These are phyloP conservation scores for Neolamprologus cancellatus DNA, from an alignment of 2,113 vertebrate species.

Conservation along the genomic window DNA sequence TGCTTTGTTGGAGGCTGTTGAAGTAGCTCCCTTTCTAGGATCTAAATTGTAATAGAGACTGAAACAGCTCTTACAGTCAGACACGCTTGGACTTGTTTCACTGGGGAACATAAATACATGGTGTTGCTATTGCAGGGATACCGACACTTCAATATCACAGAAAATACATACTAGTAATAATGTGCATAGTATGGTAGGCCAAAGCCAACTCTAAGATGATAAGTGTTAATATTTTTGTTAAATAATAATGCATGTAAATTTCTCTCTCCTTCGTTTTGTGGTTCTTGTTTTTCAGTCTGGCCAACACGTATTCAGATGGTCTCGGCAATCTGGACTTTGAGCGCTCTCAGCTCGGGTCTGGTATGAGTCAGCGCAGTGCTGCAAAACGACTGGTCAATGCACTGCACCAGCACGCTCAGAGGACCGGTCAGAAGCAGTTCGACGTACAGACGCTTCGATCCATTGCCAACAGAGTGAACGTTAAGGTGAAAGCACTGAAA, in stretches of 20 bases:
- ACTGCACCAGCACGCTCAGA: slow-evolving; percentile 81
- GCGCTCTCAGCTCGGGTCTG: slow-evolving; percentile 91
- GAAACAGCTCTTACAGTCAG: neutral
- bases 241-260: neutral
- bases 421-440: slow-evolving; percentile 85
- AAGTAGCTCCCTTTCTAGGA: neutral
- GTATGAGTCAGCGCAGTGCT: slow-evolving; percentile 90
- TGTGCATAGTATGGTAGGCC: neutral
- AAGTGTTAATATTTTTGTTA: neutral
- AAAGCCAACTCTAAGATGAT: neutral
- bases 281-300: slow-evolving; percentile 70
- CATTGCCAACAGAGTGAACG: slow-evolving; percentile 77
- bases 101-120: neutral
- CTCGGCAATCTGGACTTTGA: slow-evolving; percentile 93
- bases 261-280: neutral
- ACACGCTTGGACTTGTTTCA: neutral
- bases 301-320: slow-evolving; percentile 92
- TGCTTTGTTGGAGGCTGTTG: neutral
- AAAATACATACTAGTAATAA: neutral
- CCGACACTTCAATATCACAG: neutral
- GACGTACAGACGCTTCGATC: slow-evolving; percentile 82
- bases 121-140: neutral
- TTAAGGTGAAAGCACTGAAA: slow-evolving; percentile 71
- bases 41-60: neutral
- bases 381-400: slow-evolving; percentile 86